phyloP scores from a whole-genome alignment of 2,113 vertebrate genomes.

The Eidolon helvum region DNA sequence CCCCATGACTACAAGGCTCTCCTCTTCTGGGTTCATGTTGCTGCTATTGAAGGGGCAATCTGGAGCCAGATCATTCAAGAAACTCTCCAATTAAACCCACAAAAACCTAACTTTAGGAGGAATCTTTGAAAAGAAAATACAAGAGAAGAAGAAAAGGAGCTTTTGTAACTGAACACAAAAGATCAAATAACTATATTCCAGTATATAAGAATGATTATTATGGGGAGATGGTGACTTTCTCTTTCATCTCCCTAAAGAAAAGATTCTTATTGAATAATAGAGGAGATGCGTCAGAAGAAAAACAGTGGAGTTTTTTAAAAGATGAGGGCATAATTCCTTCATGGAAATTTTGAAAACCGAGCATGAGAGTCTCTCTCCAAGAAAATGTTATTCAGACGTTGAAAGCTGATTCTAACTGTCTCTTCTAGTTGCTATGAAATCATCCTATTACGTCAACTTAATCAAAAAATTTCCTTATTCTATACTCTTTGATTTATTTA shows the following conservation, averaged over 20 bases:
- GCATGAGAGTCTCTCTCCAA: not conserved
- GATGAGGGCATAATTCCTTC: not conserved
- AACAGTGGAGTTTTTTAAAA: not conserved
- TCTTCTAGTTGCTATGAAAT: not conserved
- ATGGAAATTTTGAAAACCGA: not conserved
- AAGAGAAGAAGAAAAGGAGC: not conserved
- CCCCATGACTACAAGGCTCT: not conserved
- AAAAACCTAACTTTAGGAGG: not conserved
- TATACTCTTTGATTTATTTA: not conserved
- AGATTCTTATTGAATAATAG: not conserved
- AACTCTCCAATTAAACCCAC: not conserved
- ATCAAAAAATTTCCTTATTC: not conserved
- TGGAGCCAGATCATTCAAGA: not conserved
- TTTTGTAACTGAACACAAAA: not conserved
- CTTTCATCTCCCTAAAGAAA: not conserved
- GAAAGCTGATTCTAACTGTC: too few species aligned
- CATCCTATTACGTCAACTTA: not conserved
- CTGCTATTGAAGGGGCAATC: rapidly evolving
- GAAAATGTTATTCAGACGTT: not conserved
- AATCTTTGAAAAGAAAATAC: not conserved
- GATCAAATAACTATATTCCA: not conserved
- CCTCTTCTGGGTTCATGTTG: too few species aligned
- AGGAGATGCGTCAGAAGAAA: not conserved
- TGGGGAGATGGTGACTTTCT: not conserved
- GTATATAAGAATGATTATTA: not conserved